phyloP scores from a whole-genome alignment of 2,888 invertebrate genomes.

The Idaea biselata region DNA sequence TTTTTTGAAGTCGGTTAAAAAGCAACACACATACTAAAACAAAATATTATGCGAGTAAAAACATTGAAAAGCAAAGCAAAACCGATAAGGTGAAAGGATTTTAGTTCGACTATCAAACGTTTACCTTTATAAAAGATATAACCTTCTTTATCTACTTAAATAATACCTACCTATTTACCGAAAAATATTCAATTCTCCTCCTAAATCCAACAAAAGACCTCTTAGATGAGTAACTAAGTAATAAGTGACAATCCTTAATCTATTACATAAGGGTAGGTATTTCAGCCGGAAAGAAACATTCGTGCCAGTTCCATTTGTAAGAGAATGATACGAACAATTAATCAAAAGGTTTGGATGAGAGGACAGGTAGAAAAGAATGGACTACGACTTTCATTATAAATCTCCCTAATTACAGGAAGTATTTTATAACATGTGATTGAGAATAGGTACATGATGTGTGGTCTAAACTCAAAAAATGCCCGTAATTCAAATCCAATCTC shows the following conservation, averaged over 20 bases:
- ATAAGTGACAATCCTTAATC: background rate
- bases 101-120: background rate
- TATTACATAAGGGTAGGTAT: background rate
- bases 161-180: too few relatives aligned
- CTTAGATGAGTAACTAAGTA: background rate
- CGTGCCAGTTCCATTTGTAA: background rate
- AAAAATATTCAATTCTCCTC: background rate
- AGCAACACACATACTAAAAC: too few relatives aligned
- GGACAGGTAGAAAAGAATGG: background rate
- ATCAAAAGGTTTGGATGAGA: background rate
- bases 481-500: too few relatives aligned
- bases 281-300: background rate
- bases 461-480: too few relatives aligned
- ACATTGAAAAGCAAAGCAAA: too few relatives aligned
- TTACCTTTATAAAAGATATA: background rate
- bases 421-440: too few relatives aligned
- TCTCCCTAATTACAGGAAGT: too few relatives aligned
- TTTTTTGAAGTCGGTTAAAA: too few relatives aligned
- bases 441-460: too few relatives aligned
- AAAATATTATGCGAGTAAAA: too few relatives aligned
- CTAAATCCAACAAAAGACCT: background rate
- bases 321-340: background rate
- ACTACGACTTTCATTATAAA: too few relatives aligned
- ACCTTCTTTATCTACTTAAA: background rate
- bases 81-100: background rate